Percentiles rank a stretch among this genome's conserved stretches.
Evolutionary conservation across 2,113 vertebrate genomes (phyloP).

Genomic region (Corvus cornix): DNA sequence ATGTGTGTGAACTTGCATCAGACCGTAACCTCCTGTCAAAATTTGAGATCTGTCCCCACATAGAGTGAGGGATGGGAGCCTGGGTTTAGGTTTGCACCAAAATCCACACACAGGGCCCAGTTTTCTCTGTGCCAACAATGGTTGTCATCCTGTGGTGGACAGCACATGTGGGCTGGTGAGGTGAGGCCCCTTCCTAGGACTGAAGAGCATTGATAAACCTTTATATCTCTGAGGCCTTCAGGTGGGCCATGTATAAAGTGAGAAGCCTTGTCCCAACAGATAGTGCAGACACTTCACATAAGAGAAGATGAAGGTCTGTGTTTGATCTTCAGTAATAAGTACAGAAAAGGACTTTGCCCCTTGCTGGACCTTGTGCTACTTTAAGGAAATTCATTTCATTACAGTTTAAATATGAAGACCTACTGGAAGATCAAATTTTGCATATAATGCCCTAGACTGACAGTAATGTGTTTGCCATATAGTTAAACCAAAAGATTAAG

Average conservation of each 20-base stretch:
- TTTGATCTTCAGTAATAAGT: background rate
- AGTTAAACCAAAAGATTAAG: constrained; percentile 36
- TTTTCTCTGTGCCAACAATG: background rate
- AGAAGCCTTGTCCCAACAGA: background rate
- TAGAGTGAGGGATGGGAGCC: background rate
- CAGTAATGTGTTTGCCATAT: constrained; percentile 5
- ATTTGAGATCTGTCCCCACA: background rate
- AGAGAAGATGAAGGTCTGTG: background rate
- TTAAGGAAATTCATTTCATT: background rate
- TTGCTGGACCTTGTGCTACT: background rate
- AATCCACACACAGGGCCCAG: background rate
- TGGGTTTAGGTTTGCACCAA: background rate
- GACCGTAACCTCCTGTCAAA: background rate
- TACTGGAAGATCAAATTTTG: background rate
- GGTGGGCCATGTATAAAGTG: background rate
- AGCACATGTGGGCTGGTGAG: background rate
- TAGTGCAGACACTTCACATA: background rate
- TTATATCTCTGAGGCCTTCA: background rate
- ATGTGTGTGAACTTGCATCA: background rate
- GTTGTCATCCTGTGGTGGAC: no score
- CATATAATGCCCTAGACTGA: constrained; percentile 18
- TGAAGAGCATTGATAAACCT: background rate
- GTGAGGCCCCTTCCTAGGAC: background rate
- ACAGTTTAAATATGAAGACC: background rate
- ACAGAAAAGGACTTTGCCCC: background rate